Evolutionary conservation across 1,140 invertebrate species (phyloP), one percentile per base, ranked within the genome.

Genomic region (Ceratina australensis): DNA sequence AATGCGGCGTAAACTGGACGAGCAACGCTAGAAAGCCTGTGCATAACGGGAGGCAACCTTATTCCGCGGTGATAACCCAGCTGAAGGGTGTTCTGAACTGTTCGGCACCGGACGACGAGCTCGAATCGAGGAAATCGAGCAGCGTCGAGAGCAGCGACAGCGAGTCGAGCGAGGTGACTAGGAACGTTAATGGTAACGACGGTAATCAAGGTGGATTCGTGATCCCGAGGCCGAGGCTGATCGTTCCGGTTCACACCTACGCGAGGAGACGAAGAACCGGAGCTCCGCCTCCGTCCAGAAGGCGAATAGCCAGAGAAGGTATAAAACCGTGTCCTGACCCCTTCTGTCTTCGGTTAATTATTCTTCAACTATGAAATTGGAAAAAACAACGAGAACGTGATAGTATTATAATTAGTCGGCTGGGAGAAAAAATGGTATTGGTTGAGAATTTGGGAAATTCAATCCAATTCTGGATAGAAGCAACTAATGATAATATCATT

Each of bases 201-300:
- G 81, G 76, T 20, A 91, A 86, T 79, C 93, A 92, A 10, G 93
- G 93, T 73, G 95, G 96, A 80, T 97, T 97, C 91, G 93, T 94
- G 57, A 97, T 97, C 89, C 96, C 96, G 1, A 92, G 96, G 85
- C 96, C 96, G 18, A 95, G 96, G 87, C 93, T 97, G 74, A 96
- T 97, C 85, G 96, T 97, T 69, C 96, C 96, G 60, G 96, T 97
- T 71, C 96, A 97, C 92, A 96, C 96, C 3, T 97, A 97, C 89
- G 96, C 96, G 42, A 94, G 95, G 65, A 92, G 95, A 74, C 93
- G 96, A 68, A 93, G 96, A 73, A 97, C 96, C n/a, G 96, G 96
- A 22, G 90, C 89, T 26, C 89, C 90, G 22, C 85, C 88, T 10
- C 85, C 88, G 2, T 79, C 49, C 33, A 89, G 82, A 64, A 87